Evolutionary conservation across 2,888 invertebrate species (phyloP).

Genomic region (Stenotaenia linearis): DNA sequence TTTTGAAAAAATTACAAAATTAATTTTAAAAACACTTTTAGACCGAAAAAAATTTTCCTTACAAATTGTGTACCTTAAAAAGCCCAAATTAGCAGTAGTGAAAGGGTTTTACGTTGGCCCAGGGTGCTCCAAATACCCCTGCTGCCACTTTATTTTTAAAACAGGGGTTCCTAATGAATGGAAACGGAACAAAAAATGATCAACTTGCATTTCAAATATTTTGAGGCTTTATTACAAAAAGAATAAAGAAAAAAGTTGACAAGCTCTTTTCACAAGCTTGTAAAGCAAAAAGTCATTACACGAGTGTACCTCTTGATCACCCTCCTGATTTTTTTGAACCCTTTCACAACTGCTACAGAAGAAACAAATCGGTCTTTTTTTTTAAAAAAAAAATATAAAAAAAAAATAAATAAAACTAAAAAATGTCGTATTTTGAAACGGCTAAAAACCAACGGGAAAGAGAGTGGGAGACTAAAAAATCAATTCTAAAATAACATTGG

Average conservation of each 20-base stretch:
- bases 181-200: conserved; percentile 16
- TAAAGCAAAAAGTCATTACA: conserved; percentile 27
- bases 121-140: conserved; percentile 29
- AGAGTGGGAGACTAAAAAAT: neutral
- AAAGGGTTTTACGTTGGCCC: conserved; percentile 29
- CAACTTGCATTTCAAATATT: conserved; percentile 30
- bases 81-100: conserved; percentile 29
- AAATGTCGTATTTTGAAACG: neutral
- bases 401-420: no score
- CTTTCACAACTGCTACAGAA: conserved; percentile 32
- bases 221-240: conserved; percentile 34
- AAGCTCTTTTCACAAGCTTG: conserved; percentile 32
- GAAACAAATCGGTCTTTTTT: conserved; percentile 15
- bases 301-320: conserved; percentile 32
- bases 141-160: neutral
- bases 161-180: conserved; percentile 6
- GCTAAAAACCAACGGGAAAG: neutral
- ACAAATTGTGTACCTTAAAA: neutral
- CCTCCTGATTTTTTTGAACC: conserved; percentile 27
- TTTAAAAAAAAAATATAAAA: no score
- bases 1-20: no score
- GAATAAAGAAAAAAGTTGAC: conserved; percentile 33
- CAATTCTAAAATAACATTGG: neutral
- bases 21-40: no score
- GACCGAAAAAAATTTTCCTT: neutral